These are phyloP conservation scores for Hyperopisus bebe DNA, from an alignment of 2,113 vertebrate genomes.

Conservation along the genomic window DNA sequence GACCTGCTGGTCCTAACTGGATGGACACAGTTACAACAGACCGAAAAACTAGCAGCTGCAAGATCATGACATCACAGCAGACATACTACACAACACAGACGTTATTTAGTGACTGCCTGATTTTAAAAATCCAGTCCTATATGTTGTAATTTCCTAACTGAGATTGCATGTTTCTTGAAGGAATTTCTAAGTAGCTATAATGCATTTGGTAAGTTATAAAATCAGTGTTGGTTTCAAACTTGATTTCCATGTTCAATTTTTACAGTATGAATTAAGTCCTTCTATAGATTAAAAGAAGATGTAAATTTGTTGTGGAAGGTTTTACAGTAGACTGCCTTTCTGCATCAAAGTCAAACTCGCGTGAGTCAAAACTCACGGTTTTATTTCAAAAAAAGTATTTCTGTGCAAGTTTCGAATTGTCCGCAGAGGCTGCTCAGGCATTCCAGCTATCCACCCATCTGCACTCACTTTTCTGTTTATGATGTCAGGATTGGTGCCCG, in stretches of 20 bases:
- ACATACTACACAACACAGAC: neutral
- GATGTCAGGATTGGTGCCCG: neutral
- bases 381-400: neutral
- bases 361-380: neutral
- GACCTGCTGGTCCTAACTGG: neutral
- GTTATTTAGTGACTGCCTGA: neutral
- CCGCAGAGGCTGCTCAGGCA: neutral
- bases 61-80: neutral
- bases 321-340: neutral
- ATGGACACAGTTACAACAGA: neutral
- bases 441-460: neutral
- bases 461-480: neutral
- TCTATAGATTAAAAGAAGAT: constrained; percentile 12
- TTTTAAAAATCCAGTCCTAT: neutral
- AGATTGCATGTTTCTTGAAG: neutral
- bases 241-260: neutral
- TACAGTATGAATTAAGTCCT: constrained; percentile 3
- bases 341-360: neutral
- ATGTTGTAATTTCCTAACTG: neutral
- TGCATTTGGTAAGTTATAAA: neutral
- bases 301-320: neutral
- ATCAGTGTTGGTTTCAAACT: neutral
- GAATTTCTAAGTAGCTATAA: neutral
- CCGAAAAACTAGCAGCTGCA: neutral
- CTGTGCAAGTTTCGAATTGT: neutral